Base-by-base conservation (phyloP, 2,797 vertebrate genomes). In the Gymnocypris eckloni region DNA sequence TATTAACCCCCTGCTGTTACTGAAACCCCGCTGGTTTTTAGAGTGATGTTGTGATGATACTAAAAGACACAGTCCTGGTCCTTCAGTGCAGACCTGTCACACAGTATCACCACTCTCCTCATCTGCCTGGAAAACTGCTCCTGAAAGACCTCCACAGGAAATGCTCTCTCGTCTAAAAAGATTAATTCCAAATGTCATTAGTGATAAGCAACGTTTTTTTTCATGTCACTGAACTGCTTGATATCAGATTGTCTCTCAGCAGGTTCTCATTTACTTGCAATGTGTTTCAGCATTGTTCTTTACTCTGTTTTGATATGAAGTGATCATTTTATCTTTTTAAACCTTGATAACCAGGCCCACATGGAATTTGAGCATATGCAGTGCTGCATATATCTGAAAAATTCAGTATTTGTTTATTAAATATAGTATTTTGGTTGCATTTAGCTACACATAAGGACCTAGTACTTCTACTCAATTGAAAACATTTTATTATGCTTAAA, bases 1-100 rank as follows among this genome's bases (percentile, higher is more conserved):
- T 77, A 86, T 81, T 70, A 77, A 81, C 77, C 82, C 82, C 86
- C 86, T 85, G 76, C 66, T 79, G 66, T 59, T 71, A 56, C 59
- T 33, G 41, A 80, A 25, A 54, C 3, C 33, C 28, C 43, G 2
- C 71, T 69, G 70, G 72, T 85, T 82, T 72, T 85, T n/a, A 66
- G 81, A 82, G 83, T 56, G 54, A 45, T 67, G 50, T n/a, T 79
- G 77, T 50, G 52, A 69, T 83, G 73, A 81, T 78, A 59, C 25
- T 73, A 25, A 43, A n/a, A 77, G 87, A 83, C 56, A 85, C 67
- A 2, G 77, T 69, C 45, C 64, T 67, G 81, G 71, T 83, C 73
- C 56, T 81, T 61, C 75, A 66, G 85, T 64, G 64, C 69, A 79
- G 81, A 84, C 72, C 79, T 86, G 86, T 90, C 89, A 87, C 61